Evolutionary conservation across 2,113 vertebrate genomes (phyloP).

Genomic region (Empidonax alnorum): DNA sequence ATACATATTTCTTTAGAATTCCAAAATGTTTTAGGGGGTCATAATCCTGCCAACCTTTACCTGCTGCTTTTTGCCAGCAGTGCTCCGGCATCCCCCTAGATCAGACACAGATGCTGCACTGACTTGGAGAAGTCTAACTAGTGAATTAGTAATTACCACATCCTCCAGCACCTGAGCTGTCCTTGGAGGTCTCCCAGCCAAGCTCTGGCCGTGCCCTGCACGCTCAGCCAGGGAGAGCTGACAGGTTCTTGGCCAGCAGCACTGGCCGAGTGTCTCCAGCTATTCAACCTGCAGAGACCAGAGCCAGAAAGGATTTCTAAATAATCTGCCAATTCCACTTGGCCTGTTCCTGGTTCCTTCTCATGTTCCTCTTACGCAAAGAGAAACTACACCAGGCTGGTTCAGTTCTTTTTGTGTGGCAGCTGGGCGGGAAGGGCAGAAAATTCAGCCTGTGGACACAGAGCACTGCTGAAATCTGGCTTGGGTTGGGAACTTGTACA

Average conservation of each 20-base stretch:
- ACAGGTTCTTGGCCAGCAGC: conserved; percentile 62
- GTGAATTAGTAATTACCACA: conserved; percentile 45
- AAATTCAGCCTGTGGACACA: neutral
- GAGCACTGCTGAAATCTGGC: neutral
- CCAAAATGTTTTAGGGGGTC: neutral
- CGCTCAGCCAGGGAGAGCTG: conserved; percentile 62
- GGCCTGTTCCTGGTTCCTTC: neutral
- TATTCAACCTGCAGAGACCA: conserved; percentile 47
- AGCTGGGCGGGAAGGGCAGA: neutral
- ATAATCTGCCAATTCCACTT: conserved; percentile 52
- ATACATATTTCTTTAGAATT: neutral
- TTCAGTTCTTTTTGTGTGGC: neutral
- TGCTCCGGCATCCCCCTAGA: neutral
- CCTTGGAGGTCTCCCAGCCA: conserved; percentile 54
- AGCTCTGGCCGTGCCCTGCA: neutral
- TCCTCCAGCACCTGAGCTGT: conserved; percentile 67
- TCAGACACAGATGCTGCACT: conserved; percentile 22
- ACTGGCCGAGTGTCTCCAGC: neutral
- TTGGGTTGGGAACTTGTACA: neutral
- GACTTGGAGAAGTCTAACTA: conserved; percentile 15
- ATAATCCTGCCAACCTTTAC: neutral
- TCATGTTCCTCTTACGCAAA: neutral
- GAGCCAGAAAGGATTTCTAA: conserved; percentile 64
- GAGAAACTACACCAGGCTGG: neutral
- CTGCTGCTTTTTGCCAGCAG: neutral